Base-by-base conservation (phyloP, 2,888 invertebrate species). In the Smittia sp. region DNA sequence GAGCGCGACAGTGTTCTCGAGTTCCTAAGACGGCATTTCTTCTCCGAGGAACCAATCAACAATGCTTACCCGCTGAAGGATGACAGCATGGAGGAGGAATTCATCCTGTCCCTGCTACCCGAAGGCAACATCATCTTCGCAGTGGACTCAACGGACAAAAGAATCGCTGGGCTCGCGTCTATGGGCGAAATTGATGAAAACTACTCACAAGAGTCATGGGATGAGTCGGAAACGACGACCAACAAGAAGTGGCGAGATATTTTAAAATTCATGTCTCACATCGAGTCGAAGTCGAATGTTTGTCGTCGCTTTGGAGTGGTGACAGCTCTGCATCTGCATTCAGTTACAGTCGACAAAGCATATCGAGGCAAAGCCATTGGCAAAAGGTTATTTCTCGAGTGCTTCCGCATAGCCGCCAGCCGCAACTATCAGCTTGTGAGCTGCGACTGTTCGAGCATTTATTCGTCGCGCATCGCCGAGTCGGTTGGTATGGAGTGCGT, bases 221-320 rank as follows among this genome's bases (percentile, higher is more conserved):
- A 72, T 6, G 72, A 72, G 25, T 58, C 62, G 18, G 72, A 72
- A 22, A 39, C 20, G 22, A 62, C 72, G n/a, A 38, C 62, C 18
- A 32, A 72, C 27, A 9, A n/a, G n/a, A 72, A 58, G 58, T 72
- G 72, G 72, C 72, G 72, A 3, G 72, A 72, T 22, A 62, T 72
- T 38, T 62, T 72, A 22, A 58, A 72, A 62, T 72, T 72, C 39
- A 72, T 72, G 72, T 72, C 72, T 13, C 58, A 72, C 39, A 62
- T 72, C 27, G 72, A 72, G 18, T 6, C 62, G 22, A 72, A 72
- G 27, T 32, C 72, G 24, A 39, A 62, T 58, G 62, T 72, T 27
- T 72, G 72, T 18, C 24, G 41, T 11, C 58, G 63, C 20, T 72
- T 52, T 39, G 62, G 25, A 18, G 62, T 58, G 11, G 24, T 27